Evolutionary conservation across 53 echinoderm and acorn worm species (phyloP).

Genomic region (Temnopleurus reevesii): DNA sequence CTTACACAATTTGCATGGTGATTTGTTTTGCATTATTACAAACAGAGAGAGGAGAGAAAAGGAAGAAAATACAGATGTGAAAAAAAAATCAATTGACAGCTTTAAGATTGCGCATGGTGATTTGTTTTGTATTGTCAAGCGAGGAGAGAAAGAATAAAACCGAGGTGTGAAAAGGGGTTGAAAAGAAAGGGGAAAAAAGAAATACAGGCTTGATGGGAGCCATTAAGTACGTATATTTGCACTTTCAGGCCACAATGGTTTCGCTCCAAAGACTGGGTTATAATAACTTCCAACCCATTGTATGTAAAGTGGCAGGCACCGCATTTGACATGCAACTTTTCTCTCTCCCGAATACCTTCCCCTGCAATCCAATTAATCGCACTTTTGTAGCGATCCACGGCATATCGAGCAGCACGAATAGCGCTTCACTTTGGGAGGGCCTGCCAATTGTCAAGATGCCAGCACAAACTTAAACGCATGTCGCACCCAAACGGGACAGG

Average conservation of each 20-base stretch:
- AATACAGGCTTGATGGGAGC: not conserved
- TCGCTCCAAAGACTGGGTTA: not conserved
- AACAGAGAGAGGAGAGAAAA: no score
- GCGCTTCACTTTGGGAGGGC: not conserved
- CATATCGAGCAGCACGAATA: slow-evolving; percentile 12
- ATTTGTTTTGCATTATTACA: no score
- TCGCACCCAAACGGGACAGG: not conserved
- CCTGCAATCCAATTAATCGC: slow-evolving; percentile 10
- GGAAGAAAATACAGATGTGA: no score
- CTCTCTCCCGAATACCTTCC: not conserved
- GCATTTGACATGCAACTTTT: slow-evolving; percentile 13
- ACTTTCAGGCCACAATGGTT: not conserved
- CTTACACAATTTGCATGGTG: no score
- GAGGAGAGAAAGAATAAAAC: no score
- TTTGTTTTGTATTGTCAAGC: no score
- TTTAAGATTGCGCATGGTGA: no score
- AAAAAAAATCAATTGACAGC: no score
- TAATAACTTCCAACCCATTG: slow-evolving; percentile 12
- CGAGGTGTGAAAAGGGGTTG: no score
- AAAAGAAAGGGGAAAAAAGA: not conserved
- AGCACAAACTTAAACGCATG: not conserved
- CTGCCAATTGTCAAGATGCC: not conserved
- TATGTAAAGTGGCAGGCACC: slow-evolving; percentile 5
- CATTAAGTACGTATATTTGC: slow-evolving; percentile 27
- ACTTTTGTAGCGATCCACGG: not conserved